Conservation (phyloP, 1,140 invertebrate species). For the Bilobella aurantiaca region DNA sequence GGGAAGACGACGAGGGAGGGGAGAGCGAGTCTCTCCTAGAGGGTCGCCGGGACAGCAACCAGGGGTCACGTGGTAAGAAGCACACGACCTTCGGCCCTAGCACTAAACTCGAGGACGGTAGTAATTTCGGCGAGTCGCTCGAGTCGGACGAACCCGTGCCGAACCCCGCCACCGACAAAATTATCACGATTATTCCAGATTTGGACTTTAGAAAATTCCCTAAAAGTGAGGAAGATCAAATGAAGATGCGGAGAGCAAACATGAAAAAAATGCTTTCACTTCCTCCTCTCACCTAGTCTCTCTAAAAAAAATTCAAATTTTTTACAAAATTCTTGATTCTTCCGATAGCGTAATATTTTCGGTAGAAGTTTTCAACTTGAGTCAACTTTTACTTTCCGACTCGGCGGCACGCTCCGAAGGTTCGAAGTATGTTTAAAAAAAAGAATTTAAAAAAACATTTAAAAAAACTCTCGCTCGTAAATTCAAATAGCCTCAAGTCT, state of each 20-base stretch:
- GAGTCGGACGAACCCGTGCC: neutral
- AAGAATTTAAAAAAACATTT: too few species aligned
- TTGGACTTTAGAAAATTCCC: constrained; percentile 7
- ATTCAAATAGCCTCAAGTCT: too few species aligned
- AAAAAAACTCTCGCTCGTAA: too few species aligned
- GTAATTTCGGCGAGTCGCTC: neutral
- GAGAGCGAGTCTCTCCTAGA: neutral
- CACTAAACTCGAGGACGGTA: neutral
- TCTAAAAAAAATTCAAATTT: too few species aligned
- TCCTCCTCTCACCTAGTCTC: constrained; percentile 1
- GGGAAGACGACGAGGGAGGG: too few species aligned
- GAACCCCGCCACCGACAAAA: neutral
- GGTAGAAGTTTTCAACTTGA: too few species aligned
- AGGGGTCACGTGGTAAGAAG: neutral
- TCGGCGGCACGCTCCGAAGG: too few species aligned
- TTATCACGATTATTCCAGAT: constrained; percentile 8
- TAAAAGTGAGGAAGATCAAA: constrained; percentile 1
- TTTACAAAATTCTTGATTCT: too few species aligned
- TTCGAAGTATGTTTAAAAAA: too few species aligned
- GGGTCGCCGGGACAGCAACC: neutral
- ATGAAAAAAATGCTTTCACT: neutral
- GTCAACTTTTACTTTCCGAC: too few species aligned
- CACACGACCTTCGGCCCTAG: neutral
- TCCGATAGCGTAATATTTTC: neutral
- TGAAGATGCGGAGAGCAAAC: neutral